Conservation (phyloP, 2,888 invertebrate species). For the Noctua pronuba region DNA sequence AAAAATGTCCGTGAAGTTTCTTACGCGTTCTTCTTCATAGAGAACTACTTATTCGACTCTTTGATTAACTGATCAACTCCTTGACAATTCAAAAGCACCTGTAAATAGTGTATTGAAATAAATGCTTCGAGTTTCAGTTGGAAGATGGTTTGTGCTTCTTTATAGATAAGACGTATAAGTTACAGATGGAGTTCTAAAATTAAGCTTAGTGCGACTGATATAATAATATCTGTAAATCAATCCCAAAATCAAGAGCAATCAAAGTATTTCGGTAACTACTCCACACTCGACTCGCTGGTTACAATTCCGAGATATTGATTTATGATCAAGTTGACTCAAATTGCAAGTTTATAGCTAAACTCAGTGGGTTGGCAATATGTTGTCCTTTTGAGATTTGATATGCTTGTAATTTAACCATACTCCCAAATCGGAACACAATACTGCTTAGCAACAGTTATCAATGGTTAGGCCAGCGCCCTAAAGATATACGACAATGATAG, state of each 20-base stretch:
- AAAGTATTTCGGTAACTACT: neutral
- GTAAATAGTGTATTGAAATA: neutral
- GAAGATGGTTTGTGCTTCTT: neutral
- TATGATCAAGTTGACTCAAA: neutral
- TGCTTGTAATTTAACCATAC: neutral
- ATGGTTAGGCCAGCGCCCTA: neutral
- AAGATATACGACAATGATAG: neutral
- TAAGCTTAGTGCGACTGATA: neutral
- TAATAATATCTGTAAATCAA: neutral
- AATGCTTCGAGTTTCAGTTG: neutral
- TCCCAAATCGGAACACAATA: neutral
- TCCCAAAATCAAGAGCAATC: neutral
- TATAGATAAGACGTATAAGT: neutral
- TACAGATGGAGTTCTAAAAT: neutral
- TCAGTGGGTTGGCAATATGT: neutral
- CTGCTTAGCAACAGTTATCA: neutral
- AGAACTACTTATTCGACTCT: neutral
- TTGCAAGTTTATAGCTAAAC: neutral
- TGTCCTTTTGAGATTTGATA: neutral
- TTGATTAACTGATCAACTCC: neutral
- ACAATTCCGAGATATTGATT: neutral
- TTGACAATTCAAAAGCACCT: neutral
- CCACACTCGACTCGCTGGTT: neutral
- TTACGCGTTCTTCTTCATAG: neutral
- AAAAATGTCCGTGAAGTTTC: neutral